phyloP scores from a whole-genome alignment of 1,140 invertebrate genomes.

The Leptopilina boulardi region DNA sequence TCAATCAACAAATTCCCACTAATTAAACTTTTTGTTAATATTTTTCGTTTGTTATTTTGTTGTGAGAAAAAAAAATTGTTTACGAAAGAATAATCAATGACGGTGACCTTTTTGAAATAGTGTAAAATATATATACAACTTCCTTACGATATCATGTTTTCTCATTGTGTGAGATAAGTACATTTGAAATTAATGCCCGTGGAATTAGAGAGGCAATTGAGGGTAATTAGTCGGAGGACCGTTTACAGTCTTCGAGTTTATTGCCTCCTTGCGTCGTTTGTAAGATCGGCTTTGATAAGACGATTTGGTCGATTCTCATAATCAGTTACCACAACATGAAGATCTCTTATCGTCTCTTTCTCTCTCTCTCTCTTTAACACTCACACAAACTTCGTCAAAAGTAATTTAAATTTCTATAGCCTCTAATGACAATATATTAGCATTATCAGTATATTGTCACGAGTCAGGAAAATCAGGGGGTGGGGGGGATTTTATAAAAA shows the following conservation, averaged over 20 bases:
- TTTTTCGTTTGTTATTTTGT: too few species aligned
- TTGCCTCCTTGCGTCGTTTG: constrained; percentile 8
- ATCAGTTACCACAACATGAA: constrained; percentile 14
- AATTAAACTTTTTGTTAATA: too few species aligned
- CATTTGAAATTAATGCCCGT: constrained; percentile 1
- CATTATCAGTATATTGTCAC: too few species aligned
- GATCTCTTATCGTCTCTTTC: neutral
- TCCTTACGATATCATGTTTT: constrained; percentile 17
- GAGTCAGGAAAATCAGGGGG: too few species aligned
- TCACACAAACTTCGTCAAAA: constrained; percentile 6
- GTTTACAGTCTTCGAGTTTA: constrained; percentile 26
- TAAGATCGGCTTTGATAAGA: constrained; percentile 10
- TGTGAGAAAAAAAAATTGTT: too few species aligned
- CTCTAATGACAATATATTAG: neutral
- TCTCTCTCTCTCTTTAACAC: too few species aligned
- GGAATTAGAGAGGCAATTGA: constrained; percentile 21
- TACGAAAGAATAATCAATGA: neutral
- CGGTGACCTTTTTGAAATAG: too few species aligned
- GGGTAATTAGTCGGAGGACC: constrained; percentile 22
- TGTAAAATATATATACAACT: neutral
- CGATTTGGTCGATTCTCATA: constrained; percentile 25
- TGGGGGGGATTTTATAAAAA: too few species aligned
- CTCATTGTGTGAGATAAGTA: constrained; percentile 11
- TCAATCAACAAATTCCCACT: too few species aligned
- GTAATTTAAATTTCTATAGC: neutral